Conservation (phyloP, 2,797 vertebrate genomes). For the Euphonia xanthogaster region DNA sequence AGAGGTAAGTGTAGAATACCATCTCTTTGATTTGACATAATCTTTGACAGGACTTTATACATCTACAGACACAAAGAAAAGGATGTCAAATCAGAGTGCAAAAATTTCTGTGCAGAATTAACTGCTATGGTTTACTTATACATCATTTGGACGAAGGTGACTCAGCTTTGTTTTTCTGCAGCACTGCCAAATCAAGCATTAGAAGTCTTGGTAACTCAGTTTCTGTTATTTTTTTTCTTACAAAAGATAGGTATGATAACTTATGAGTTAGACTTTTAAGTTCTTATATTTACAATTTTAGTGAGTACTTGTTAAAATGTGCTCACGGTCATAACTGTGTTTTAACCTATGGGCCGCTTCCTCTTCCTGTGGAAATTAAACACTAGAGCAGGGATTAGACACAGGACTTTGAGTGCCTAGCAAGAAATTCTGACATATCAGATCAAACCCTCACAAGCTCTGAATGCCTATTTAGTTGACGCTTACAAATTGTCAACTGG, state of each 20-base stretch:
- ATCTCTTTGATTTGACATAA: background rate
- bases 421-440: background rate
- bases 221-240: background rate
- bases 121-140: background rate
- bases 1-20: background rate
- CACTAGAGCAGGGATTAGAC: background rate
- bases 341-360: background rate
- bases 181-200: background rate
- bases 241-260: background rate
- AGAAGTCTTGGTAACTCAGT: background rate
- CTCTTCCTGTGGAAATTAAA: background rate
- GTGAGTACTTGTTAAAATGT: background rate
- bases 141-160: background rate
- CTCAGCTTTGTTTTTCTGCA: background rate
- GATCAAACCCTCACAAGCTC: background rate
- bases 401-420: background rate
- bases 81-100: background rate
- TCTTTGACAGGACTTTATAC: background rate
- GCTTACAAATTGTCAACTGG: background rate
- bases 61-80: background rate
- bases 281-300: background rate
- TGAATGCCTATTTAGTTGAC: background rate
- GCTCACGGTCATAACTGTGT: background rate
- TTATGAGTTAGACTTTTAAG: background rate
- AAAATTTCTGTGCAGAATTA: background rate